Conservation (phyloP, 2,797 vertebrate genomes). For the Lithobates sylvaticus region DNA sequence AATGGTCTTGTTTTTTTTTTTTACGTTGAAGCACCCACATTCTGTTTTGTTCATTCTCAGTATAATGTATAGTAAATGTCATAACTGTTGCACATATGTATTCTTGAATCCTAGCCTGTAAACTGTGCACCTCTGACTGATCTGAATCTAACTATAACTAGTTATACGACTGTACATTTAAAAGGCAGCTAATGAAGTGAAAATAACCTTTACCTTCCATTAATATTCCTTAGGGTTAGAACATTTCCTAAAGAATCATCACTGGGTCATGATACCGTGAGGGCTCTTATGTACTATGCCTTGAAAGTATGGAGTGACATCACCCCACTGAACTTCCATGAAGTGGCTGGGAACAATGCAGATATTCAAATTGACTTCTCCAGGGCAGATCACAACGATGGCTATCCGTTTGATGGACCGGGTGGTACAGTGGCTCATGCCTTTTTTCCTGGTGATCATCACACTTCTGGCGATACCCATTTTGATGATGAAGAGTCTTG, state of each 20-base stretch:
- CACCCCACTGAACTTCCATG: constrained; percentile 91
- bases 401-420: constrained; percentile 93
- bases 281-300: constrained; percentile 95
- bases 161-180: no score
- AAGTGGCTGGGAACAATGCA: constrained; percentile 89
- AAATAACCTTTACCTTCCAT: background rate
- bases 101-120: no score
- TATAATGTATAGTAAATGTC: no score
- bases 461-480: constrained; percentile 90
- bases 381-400: constrained; percentile 87
- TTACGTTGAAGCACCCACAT: no score
- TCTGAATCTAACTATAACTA: no score
- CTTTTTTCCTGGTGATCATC: constrained; percentile 91
- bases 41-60: no score
- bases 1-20: no score
- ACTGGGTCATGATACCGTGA: constrained; percentile 90
- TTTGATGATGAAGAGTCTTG: constrained; percentile 95
- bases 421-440: constrained; percentile 94
- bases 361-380: constrained; percentile 98
- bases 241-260: constrained; percentile 90
- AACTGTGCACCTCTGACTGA: no score
- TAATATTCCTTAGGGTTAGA: constrained; percentile 80
- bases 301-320: constrained; percentile 98
- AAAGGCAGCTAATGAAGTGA: no score
- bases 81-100: no score